A percentile compares a stretch with the other conserved stretches of the same genome.
Conservation (phyloP, 2,888 invertebrate genomes). For the Trisateles emortualis region DNA sequence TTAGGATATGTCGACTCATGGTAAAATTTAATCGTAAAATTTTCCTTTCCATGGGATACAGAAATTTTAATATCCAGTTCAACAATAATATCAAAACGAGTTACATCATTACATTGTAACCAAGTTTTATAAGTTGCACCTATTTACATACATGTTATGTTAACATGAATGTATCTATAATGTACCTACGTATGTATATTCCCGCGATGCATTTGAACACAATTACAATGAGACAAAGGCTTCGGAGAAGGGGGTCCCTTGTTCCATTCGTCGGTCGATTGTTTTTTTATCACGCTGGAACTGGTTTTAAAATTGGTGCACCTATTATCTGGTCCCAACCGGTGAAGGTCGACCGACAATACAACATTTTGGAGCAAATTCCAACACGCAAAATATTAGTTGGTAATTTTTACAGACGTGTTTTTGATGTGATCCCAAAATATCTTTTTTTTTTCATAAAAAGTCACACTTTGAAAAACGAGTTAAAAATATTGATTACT, state of each 20-base stretch:
- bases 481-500: too few relatives aligned
- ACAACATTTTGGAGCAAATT: slow-evolving; percentile 79
- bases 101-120: slow-evolving; percentile 2
- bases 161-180: slow-evolving; percentile 16
- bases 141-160: slow-evolving; percentile 15
- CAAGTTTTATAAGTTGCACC: slow-evolving; percentile 12
- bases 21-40: too few relatives aligned
- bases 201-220: slow-evolving; percentile 34
- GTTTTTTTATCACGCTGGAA: slow-evolving; percentile 74
- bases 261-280: slow-evolving; percentile 70
- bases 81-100: neutral
- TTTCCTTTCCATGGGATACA: neutral
- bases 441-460: neutral
- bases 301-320: slow-evolving; percentile 84
- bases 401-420: slow-evolving; percentile 57
- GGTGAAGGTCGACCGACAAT: slow-evolving; percentile 81
- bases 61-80: neutral
- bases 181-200: slow-evolving; percentile 19
- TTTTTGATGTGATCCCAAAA: slow-evolving; percentile 36
- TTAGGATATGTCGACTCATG: too few relatives aligned
- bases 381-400: slow-evolving; percentile 83
- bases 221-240: slow-evolving; percentile 62
- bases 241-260: slow-evolving; percentile 67
- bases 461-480: neutral
- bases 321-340: slow-evolving; percentile 81